These are phyloP conservation scores for Drosophila bifasciata DNA, from an alignment of 1,140 invertebrate species.

Conservation along the genomic window DNA sequence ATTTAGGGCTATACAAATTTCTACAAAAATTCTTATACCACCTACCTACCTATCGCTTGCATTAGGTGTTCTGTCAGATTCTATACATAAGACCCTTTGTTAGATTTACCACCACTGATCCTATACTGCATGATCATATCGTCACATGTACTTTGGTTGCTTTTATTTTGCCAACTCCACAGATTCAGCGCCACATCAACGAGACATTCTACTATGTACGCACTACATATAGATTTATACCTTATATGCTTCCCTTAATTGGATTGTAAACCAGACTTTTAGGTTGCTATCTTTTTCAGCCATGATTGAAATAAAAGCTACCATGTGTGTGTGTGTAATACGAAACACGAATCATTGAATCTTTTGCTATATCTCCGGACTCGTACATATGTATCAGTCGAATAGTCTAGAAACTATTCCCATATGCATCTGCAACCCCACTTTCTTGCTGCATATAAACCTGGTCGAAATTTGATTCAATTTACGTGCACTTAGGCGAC, in stretches of 20 bases:
- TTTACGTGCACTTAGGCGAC: constrained; percentile 81
- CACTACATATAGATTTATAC: no score
- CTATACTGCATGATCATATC: no score
- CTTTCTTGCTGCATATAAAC: constrained; percentile 50
- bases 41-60: constrained; percentile 4
- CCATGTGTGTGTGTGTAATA: constrained; percentile 45
- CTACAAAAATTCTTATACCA: constrained; percentile 1
- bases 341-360: constrained; percentile 2
- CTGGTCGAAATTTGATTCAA: constrained; percentile 81
- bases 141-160: no score
- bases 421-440: constrained; percentile 18
- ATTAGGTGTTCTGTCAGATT: not conserved
- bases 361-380: not conserved
- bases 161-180: no score
- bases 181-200: no score
- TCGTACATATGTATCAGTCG: no score
- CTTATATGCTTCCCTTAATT: constrained; percentile 26
- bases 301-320: constrained; percentile 51
- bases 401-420: constrained; percentile 32
- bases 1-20: constrained; percentile 11
- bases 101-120: not conserved
- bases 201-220: no score
- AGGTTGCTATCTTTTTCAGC: constrained; percentile 29
- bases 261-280: constrained; percentile 44
- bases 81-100: not conserved